phyloP scores from a whole-genome alignment of 2,113 vertebrate species.

The Channa argus region DNA sequence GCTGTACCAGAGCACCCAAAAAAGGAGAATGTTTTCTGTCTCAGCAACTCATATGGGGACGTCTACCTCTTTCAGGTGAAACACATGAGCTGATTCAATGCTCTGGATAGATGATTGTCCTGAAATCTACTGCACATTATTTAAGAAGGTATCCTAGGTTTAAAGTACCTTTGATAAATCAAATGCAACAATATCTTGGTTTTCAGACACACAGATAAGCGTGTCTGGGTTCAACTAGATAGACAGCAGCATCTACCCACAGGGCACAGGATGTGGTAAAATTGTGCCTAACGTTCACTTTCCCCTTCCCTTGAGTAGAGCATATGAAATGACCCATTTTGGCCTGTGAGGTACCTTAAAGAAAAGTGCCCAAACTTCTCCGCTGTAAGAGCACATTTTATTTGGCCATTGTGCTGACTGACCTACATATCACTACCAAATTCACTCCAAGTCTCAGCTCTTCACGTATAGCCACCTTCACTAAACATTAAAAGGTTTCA shows the following conservation, averaged over 20 bases:
- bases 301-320: not conserved
- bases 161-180: not conserved
- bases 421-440: conserved; percentile 53
- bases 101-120: not conserved
- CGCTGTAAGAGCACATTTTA: conserved; percentile 9
- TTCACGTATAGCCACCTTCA: conserved; percentile 2
- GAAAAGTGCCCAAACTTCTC: conserved; percentile 21
- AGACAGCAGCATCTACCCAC: no score
- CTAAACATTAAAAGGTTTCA: conserved; percentile 24
- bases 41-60: conserved; percentile 96
- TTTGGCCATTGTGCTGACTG: conserved; percentile 49
- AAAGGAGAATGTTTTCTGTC: conserved; percentile 97
- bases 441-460: conserved; percentile 7
- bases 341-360: not conserved
- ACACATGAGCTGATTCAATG: not conserved
- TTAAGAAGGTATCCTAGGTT: not conserved
- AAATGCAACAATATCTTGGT: not conserved
- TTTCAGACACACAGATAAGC: no score
- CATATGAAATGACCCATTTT: conserved; percentile 24
- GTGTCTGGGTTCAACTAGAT: no score
- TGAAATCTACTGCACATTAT: not conserved
- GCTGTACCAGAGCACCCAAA: conserved; percentile 96
- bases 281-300: conserved; percentile 2
- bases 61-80: conserved; percentile 97
- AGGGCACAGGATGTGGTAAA: not conserved